Evolutionary conservation across 2,888 invertebrate species (phyloP).

Genomic region (Heteromurus nitidus): DNA sequence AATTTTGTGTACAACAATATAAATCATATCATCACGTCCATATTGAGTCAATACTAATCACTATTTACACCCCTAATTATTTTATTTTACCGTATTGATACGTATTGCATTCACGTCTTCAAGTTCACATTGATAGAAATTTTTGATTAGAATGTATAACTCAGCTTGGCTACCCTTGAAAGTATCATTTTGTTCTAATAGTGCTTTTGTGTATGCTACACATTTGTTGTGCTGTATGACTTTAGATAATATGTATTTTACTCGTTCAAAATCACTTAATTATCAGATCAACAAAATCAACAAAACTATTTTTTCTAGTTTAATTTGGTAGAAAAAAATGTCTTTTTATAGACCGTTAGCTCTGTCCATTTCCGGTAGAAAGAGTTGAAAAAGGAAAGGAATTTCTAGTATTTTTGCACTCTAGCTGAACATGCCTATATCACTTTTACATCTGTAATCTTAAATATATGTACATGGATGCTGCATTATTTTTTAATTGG

Average conservation of each 20-base stretch:
- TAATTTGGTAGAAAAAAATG: not conserved
- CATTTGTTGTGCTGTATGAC: not conserved
- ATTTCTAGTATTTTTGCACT: not conserved
- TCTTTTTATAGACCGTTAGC: not conserved
- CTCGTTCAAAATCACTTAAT: not conserved
- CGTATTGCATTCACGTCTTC: too few relatives aligned
- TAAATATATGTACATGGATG: too few relatives aligned
- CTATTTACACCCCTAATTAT: not conserved
- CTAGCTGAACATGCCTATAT: not conserved
- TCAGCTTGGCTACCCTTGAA: not conserved
- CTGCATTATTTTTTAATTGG: slow-evolving; percentile 1
- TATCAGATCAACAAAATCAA: too few relatives aligned
- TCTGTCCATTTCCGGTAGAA: slow-evolving; percentile 58
- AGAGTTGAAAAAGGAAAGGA: slow-evolving; percentile 10
- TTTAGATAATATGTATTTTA: not conserved
- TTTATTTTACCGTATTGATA: too few relatives aligned
- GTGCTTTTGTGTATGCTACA: not conserved
- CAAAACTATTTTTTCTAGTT: not conserved
- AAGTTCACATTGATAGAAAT: not conserved
- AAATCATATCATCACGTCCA: slow-evolving; percentile 1
- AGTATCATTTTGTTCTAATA: not conserved
- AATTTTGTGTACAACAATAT: too few relatives aligned
- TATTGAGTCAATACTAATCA: slow-evolving; percentile 7
- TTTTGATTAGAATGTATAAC: not conserved
- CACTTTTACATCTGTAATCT: too few relatives aligned